phyloP scores from a whole-genome alignment of 2,113 vertebrate genomes.

The Urocitellus parryii region DNA sequence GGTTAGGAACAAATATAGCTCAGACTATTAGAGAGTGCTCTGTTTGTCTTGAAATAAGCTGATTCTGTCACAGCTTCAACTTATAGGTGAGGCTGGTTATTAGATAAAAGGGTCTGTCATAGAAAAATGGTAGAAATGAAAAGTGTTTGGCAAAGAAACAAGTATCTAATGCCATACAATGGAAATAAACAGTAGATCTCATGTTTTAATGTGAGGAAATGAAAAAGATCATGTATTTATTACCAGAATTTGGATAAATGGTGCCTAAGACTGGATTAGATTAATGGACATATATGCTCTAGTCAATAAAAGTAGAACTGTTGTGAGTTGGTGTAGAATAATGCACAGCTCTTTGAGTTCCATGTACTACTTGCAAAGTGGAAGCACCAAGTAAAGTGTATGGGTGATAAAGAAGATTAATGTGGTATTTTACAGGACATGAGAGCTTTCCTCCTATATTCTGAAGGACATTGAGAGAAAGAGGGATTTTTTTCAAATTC shows the following conservation, averaged over 20 bases:
- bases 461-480: not conserved
- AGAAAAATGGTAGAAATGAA: not conserved
- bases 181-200: not conserved
- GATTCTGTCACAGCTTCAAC: not conserved
- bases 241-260: not conserved
- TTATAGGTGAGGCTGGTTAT: not conserved
- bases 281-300: not conserved
- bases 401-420: not conserved
- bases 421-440: not conserved
- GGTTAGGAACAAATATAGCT: not conserved
- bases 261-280: not conserved
- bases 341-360: not conserved
- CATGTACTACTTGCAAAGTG: not conserved
- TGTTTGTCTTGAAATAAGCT: not conserved
- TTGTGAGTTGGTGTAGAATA: not conserved
- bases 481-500: not conserved
- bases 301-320: not conserved
- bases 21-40: not conserved
- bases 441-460: not conserved
- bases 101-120: not conserved
- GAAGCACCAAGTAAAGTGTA: not conserved
- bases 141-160: conserved; percentile 14
- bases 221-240: not conserved
- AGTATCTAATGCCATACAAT: not conserved
- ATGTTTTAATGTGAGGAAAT: not conserved